These are phyloP conservation scores for Protaetia brevitarsis DNA, from an alignment of 1,140 invertebrate genomes.

Conservation along the genomic window DNA sequence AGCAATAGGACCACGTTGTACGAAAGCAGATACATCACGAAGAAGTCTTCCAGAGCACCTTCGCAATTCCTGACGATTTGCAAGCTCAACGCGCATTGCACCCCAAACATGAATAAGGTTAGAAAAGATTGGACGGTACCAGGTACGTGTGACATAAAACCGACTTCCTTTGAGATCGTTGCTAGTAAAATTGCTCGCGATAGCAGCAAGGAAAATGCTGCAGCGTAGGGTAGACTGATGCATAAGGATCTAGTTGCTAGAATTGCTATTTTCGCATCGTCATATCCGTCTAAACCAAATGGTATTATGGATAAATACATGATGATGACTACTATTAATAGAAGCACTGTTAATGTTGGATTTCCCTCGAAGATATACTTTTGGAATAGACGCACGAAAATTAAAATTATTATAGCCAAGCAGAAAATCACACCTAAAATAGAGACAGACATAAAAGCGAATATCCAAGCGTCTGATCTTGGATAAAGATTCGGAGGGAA, in stretches of 20 bases:
- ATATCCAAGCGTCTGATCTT: constrained; percentile 52
- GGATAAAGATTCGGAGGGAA: not conserved
- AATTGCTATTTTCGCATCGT: constrained; percentile 31
- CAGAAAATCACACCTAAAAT: constrained; percentile 51
- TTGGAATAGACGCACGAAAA: constrained; percentile 49
- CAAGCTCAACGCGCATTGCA: constrained; percentile 54
- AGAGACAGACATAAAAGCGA: constrained; percentile 51
- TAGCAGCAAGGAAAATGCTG: constrained; percentile 56
- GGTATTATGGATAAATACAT: constrained; percentile 56
- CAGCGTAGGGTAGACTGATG: constrained; percentile 54
- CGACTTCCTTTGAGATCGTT: constrained; percentile 56
- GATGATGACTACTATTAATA: constrained; percentile 51
- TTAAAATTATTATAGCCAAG: constrained; percentile 51
- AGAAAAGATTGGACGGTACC: constrained; percentile 57
- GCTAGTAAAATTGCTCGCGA: constrained; percentile 57
- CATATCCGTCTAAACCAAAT: constrained; percentile 51
- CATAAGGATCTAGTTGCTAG: constrained; percentile 44
- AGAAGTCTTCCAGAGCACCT: constrained; percentile 47
- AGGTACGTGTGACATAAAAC: constrained; percentile 60
- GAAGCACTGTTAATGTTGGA: constrained; percentile 49
- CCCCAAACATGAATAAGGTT: constrained; percentile 56
- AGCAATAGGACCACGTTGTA: constrained; percentile 58
- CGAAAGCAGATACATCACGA: constrained; percentile 49
- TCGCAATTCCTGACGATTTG: constrained; percentile 50
- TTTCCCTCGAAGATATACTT: constrained; percentile 54